Percentiles rank a stretch among this genome's conserved stretches.
phyloP scores from a whole-genome alignment of 2,113 vertebrate genomes.

The Condylura cristata region DNA sequence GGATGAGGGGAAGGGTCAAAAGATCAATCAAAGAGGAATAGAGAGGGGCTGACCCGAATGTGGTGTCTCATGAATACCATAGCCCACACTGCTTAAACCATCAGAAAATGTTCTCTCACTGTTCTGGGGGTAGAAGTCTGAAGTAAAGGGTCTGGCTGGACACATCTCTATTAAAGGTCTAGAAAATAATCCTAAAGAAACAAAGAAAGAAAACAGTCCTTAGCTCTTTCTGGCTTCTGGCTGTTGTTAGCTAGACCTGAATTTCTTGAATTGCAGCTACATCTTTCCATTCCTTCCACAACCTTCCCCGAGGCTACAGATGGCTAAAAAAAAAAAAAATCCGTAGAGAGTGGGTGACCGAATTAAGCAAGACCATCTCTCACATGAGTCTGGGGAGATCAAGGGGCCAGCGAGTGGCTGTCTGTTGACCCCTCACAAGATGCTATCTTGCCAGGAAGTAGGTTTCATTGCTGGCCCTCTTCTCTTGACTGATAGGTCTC shows the following conservation, averaged over 20 bases:
- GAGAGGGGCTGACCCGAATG: neutral
- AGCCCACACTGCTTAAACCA: neutral
- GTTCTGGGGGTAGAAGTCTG: neutral
- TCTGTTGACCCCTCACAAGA: neutral
- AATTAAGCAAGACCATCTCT: neutral
- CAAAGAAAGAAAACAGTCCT: neutral
- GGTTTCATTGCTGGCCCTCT: neutral
- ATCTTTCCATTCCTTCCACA: neutral
- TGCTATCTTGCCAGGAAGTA: too few species aligned
- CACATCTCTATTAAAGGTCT: rapidly evolving
- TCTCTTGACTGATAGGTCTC: neutral
- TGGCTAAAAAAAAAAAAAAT: neutral
- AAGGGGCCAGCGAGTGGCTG: neutral
- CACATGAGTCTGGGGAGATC: neutral
- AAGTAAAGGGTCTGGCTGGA: neutral
- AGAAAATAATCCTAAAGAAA: neutral
- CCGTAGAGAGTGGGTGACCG: neutral
- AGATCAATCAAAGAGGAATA: neutral
- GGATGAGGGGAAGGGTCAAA: neutral
- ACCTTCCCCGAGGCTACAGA: too few species aligned
- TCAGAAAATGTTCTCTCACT: neutral
- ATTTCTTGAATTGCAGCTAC: neutral
- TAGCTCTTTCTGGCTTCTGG: neutral
- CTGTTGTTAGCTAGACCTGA: neutral
- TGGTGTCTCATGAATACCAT: neutral